A percentile compares a stretch with the other conserved stretches of the same genome.
Conservation (phyloP, 2,888 invertebrate species). For the Caenorhabditis japonica region DNA sequence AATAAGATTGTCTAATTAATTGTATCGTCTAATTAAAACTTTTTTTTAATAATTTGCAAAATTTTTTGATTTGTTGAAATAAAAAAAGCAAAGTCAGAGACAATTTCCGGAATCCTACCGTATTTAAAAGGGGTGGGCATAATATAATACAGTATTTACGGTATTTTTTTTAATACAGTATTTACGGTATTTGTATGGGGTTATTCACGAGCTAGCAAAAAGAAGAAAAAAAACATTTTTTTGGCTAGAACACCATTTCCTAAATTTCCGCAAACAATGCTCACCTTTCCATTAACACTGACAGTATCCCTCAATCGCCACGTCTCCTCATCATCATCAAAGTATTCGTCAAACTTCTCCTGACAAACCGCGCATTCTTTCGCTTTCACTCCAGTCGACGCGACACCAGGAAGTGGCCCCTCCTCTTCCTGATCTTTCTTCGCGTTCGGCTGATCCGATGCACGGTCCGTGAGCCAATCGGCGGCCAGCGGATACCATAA, state of each 20-base stretch:
- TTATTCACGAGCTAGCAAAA: too few species aligned
- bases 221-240: constrained; percentile 5
- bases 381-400: constrained; percentile 50
- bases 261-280: constrained; percentile 13
- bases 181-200: too few species aligned
- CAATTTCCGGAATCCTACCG: too few species aligned
- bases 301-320: constrained; percentile 85
- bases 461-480: constrained; percentile 26
- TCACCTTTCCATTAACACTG: constrained; percentile 53
- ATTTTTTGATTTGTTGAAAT: too few species aligned
- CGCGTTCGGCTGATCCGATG: constrained; percentile 20
- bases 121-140: too few species aligned
- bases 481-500: constrained; percentile 36
- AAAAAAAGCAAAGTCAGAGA: too few species aligned
- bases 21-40: too few species aligned
- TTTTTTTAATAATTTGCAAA: too few species aligned
- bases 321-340: constrained; percentile 95
- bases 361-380: constrained; percentile 89
- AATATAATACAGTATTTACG: too few species aligned
- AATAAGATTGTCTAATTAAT: not conserved
- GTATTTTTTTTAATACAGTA: too few species aligned
- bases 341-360: constrained; percentile 93
- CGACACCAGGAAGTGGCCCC: constrained; percentile 24
- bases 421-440: constrained; percentile 11
- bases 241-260: not conserved